phyloP scores from a whole-genome alignment of 2,113 vertebrate genomes.

The Ammodytes dubius region DNA sequence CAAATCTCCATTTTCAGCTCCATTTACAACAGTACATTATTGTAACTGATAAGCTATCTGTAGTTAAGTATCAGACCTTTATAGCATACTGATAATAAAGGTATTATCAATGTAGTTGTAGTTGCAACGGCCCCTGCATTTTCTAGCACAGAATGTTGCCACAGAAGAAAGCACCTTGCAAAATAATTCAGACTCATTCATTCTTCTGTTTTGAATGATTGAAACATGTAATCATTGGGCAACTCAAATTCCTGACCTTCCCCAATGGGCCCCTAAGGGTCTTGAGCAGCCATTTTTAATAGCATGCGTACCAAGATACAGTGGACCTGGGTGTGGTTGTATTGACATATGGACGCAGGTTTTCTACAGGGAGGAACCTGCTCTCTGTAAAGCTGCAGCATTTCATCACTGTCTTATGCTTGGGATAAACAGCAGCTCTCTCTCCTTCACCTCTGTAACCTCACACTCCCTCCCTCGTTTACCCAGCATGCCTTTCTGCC shows the following conservation, averaged over 20 bases:
- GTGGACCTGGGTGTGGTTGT: neutral
- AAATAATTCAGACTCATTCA: neutral
- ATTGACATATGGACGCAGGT: neutral
- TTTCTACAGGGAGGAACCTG: constrained; percentile 42
- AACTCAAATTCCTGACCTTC: neutral
- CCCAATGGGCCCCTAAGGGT: neutral
- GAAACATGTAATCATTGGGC: neutral
- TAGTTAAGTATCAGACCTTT: neutral
- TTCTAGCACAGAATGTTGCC: neutral
- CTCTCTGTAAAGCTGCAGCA: constrained; percentile 26
- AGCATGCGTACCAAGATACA: neutral
- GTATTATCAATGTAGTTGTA: neutral
- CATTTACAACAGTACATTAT: neutral
- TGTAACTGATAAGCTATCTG: neutral
- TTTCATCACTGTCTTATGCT: constrained; percentile 49
- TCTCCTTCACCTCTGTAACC: constrained; percentile 54
- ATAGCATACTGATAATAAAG: neutral
- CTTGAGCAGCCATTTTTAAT: neutral
- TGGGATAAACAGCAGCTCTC: constrained; percentile 30
- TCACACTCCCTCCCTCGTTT: constrained; percentile 32
- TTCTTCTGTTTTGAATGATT: neutral
- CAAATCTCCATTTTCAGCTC: neutral
- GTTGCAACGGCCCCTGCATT: too few species aligned
- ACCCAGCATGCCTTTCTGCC: constrained; percentile 39
- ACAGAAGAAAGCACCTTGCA: neutral